Conservation (phyloP, 2,888 invertebrate genomes). For the Harmothoe impar region DNA sequence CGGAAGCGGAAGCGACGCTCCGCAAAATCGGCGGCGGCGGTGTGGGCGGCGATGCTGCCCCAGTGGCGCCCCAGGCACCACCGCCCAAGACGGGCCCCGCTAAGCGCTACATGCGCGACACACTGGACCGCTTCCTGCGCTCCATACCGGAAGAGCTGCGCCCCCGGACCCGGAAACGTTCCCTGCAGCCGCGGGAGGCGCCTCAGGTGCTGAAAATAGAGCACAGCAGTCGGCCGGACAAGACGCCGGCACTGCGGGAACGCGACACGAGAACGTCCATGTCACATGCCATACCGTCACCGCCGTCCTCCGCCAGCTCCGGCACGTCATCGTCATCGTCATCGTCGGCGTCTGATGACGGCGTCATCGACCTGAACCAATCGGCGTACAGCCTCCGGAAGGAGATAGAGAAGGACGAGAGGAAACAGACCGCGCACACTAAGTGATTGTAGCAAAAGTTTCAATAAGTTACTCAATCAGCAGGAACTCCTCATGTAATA, state of each 20-base stretch:
- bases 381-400: background rate
- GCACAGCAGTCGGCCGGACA: background rate
- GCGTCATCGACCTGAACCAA: background rate
- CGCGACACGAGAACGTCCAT: background rate
- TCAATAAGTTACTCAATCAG: too few species aligned
- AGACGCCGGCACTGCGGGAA: background rate
- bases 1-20: background rate
- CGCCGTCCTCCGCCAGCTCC: background rate
- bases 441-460: too few species aligned
- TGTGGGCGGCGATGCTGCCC: background rate
- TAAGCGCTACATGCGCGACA: slow-evolving; percentile 47
- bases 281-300: slow-evolving; percentile 42
- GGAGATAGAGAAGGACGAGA: background rate
- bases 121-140: slow-evolving; percentile 26
- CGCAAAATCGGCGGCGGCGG: background rate
- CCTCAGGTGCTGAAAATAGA: background rate
- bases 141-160: slow-evolving; percentile 36
- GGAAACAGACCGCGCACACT: background rate
- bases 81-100: slow-evolving; percentile 36
- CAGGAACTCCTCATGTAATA: too few species aligned
- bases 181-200: background rate
- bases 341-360: slow-evolving; percentile 13
- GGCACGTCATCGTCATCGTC: slow-evolving; percentile 10
- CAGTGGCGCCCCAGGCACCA: background rate
- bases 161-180: background rate